Conservation (phyloP, 2,888 invertebrate genomes). For the Apamea epomidion region DNA sequence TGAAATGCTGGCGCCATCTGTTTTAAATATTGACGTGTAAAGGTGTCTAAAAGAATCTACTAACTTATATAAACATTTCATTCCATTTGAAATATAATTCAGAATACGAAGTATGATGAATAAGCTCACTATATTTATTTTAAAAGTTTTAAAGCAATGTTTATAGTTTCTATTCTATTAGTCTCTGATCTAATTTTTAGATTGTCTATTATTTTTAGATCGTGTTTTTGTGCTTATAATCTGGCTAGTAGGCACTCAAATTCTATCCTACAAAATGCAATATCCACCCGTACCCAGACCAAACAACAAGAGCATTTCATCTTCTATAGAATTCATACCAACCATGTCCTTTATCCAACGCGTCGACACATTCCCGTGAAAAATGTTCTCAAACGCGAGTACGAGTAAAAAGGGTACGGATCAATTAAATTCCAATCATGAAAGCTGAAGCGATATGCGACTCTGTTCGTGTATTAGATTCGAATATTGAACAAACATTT, state of each 20-base stretch:
- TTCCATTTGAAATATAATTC: background rate
- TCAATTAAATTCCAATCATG: slow-evolving; percentile 50
- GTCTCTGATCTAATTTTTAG: too few species aligned
- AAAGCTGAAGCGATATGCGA: slow-evolving; percentile 25
- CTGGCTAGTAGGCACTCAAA: background rate
- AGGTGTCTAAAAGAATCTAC: too few species aligned
- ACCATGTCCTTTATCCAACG: background rate
- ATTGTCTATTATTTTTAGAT: background rate
- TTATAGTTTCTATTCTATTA: background rate
- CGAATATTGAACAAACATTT: slow-evolving; percentile 20
- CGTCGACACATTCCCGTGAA: slow-evolving; percentile 31
- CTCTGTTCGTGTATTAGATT: slow-evolving; percentile 37
- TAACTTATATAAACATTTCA: too few species aligned
- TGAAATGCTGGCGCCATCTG: too few species aligned
- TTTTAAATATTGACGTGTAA: too few species aligned
- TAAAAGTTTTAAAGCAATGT: background rate
- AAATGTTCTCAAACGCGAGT: slow-evolving; percentile 17
- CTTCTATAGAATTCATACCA: slow-evolving; percentile 19
- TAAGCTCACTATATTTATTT: background rate
- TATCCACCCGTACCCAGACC: background rate
- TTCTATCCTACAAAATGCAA: background rate
- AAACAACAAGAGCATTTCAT: background rate
- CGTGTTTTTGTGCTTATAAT: background rate
- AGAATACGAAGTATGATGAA: background rate
- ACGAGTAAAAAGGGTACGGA: slow-evolving; percentile 43